These are phyloP conservation scores for Acipenser transmontanus DNA, from an alignment of 2,797 vertebrate genomes.

Conservation along the genomic window DNA sequence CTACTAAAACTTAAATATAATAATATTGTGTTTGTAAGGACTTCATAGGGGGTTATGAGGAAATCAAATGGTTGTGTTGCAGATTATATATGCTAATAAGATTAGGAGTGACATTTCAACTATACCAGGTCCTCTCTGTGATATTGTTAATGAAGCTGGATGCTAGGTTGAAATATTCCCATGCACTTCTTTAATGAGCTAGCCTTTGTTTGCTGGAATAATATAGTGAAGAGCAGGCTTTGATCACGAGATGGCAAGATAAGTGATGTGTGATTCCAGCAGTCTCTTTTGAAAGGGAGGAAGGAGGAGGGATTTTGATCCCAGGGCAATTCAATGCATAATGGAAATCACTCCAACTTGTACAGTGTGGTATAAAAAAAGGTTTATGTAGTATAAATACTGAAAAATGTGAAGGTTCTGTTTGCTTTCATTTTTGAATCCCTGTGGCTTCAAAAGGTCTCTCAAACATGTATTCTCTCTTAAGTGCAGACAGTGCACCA, in stretches of 20 bases:
- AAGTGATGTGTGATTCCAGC: no score
- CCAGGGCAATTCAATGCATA: not conserved
- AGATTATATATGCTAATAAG: not conserved
- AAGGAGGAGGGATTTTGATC: not conserved
- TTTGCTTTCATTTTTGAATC: no score
- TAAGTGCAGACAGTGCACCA: no score
- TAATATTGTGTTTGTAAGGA: not conserved
- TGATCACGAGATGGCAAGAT: not conserved
- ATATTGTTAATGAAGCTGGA: not conserved
- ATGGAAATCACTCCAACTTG: not conserved
- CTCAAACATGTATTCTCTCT: no score
- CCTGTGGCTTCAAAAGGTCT: no score
- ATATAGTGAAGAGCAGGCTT: not conserved
- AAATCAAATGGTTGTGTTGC: not conserved
- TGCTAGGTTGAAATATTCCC: not conserved
- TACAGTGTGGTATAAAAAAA: not conserved
- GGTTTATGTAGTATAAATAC: no score
- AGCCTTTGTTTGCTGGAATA: not conserved
- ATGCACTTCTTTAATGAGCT: not conserved
- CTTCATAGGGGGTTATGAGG: not conserved
- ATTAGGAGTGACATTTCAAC: not conserved
- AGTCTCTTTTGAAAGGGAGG: not conserved
- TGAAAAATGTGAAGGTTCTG: no score
- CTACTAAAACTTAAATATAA: not conserved
- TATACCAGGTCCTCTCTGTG: not conserved